A percentile compares a stretch with the other conserved stretches of the same genome.
Evolutionary conservation across 2,113 vertebrate genomes (phyloP).

Genomic region (Stictonetta naevosa): DNA sequence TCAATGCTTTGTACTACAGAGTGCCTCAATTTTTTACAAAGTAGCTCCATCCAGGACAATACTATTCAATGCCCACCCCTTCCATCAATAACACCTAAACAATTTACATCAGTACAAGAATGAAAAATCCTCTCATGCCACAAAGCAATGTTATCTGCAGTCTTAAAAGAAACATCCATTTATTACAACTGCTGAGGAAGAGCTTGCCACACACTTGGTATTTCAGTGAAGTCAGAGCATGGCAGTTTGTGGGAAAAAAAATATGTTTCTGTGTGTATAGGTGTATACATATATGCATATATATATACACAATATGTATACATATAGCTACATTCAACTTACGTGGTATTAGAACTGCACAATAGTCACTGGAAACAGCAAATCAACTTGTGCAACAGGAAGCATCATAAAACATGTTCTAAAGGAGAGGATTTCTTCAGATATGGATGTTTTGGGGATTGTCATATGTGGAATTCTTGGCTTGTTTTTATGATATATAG

Average conservation of each 20-base stretch:
- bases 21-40: slow-evolving; percentile 23
- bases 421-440: slow-evolving; percentile 32
- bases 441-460: not conserved
- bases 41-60: not conserved
- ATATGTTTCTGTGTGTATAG: accelerated
- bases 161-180: slow-evolving; percentile 2
- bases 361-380: not conserved
- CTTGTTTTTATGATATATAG: slow-evolving; percentile 43
- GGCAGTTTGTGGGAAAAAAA: not conserved
- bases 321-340: not conserved
- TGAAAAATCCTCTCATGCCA: not conserved
- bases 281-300: accelerated
- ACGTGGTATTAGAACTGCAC: not conserved
- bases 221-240: not conserved
- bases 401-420: not conserved
- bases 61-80: not conserved
- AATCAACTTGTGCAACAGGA: not conserved
- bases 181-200: not conserved
- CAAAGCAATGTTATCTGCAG: not conserved
- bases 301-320: not conserved
- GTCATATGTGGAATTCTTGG: not conserved
- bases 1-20: not conserved
- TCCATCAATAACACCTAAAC: not conserved
- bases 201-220: not conserved
- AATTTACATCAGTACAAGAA: not conserved